These are phyloP conservation scores for Papilio protenor DNA, from an alignment of 2,888 invertebrate species.

Conservation along the genomic window DNA sequence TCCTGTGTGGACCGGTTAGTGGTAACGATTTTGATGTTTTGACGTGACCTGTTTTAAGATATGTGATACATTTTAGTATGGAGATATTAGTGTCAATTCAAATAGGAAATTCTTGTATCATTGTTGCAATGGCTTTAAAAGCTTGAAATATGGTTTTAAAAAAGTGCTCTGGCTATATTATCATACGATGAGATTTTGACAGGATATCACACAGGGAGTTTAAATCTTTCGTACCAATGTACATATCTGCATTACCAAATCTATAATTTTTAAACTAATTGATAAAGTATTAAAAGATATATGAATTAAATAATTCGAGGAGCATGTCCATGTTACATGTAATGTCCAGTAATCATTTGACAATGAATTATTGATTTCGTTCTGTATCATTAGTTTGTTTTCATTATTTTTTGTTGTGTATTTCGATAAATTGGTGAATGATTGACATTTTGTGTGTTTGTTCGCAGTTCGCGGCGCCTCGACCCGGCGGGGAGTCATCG, in stretches of 20 bases:
- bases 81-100: not conserved
- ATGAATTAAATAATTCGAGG: not conserved
- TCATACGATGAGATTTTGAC: not conserved
- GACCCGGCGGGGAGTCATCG: slow-evolving; percentile 86
- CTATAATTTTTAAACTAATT: not conserved
- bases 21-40: not conserved
- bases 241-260: no score
- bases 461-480: slow-evolving; percentile 87
- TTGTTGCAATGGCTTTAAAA: not conserved
- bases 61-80: not conserved
- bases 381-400: slow-evolving; percentile 22
- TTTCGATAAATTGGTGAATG: slow-evolving; percentile 48
- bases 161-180: not conserved
- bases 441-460: slow-evolving; percentile 72
- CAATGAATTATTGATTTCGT: slow-evolving; percentile 34
- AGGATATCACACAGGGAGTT: not conserved
- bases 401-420: slow-evolving; percentile 30
- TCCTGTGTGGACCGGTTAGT: not conserved
- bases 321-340: not conserved
- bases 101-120: not conserved
- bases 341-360: slow-evolving; percentile 6
- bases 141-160: not conserved
- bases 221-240: no score
- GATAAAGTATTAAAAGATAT: not conserved
- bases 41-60: not conserved